These are phyloP conservation scores for Netelia virgata DNA, from an alignment of 2,888 invertebrate species.

Conservation along the genomic window DNA sequence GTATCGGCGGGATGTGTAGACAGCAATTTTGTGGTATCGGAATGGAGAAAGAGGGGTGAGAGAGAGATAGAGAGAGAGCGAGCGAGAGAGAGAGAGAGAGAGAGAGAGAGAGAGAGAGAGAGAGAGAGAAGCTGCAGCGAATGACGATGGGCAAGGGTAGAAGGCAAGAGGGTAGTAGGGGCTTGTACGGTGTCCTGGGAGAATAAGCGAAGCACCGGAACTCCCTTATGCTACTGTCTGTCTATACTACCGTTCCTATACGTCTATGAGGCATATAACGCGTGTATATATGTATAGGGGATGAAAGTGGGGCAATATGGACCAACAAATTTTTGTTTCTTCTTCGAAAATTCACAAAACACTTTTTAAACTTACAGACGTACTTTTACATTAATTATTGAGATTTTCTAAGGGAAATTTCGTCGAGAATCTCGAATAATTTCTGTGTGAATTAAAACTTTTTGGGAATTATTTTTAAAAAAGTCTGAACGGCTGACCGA, in stretches of 20 bases:
- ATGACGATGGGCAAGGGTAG: constrained; percentile 51
- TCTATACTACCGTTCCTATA: background rate
- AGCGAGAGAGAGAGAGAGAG: constrained; percentile 50
- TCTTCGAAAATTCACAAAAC: background rate
- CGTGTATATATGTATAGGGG: too few relatives aligned
- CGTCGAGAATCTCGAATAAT: too few relatives aligned
- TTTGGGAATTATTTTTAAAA: too few relatives aligned
- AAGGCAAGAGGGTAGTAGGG: constrained; percentile 11
- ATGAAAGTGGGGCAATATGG: too few relatives aligned
- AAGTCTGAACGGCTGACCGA: too few relatives aligned
- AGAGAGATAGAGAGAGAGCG: background rate
- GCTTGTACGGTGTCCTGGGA: constrained; percentile 61
- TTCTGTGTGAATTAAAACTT: too few relatives aligned
- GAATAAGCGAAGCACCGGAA: constrained; percentile 49
- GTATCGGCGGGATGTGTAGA: constrained; percentile 70
- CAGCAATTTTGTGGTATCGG: constrained; percentile 71
- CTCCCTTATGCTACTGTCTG: constrained; percentile 44
- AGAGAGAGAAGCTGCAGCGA: constrained; percentile 53
- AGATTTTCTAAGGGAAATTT: too few relatives aligned
- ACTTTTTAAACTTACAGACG: background rate
- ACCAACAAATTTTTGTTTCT: background rate
- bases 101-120: constrained; percentile 11
- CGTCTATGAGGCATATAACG: background rate
- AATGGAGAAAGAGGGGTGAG: constrained; percentile 43
- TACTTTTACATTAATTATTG: too few relatives aligned